These are phyloP conservation scores for Theodoxus fluviatilis DNA, from an alignment of 2,888 invertebrate genomes.

Conservation along the genomic window DNA sequence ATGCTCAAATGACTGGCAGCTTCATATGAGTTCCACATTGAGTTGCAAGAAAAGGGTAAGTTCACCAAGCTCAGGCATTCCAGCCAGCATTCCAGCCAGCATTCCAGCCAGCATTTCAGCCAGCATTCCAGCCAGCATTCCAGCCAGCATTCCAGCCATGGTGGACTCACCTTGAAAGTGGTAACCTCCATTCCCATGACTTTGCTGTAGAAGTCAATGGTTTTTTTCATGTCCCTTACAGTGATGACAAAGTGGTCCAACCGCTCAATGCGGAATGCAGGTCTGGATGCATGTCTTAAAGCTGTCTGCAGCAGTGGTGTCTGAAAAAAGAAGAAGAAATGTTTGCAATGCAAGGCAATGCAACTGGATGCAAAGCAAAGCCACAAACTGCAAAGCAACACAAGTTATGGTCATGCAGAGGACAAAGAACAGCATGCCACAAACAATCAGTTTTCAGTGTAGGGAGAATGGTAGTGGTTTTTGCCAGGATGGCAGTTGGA, in stretches of 20 bases:
- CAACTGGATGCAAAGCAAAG: background rate
- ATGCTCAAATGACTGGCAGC: no score
- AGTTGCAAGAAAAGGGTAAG: no score
- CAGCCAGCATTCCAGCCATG: no score
- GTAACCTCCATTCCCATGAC: conserved; percentile 49
- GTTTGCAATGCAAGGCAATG: background rate
- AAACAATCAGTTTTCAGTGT: background rate
- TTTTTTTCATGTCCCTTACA: conserved; percentile 40
- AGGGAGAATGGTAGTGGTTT: background rate
- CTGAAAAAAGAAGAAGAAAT: conserved; percentile 15
- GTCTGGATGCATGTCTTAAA: background rate
- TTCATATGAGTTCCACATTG: no score
- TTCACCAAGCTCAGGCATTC: no score
- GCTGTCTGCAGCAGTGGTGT: background rate
- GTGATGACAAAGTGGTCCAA: conserved; percentile 51
- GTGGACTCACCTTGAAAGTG: conserved; percentile 46
- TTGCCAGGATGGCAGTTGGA: no score
- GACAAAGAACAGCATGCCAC: conserved; percentile 14
- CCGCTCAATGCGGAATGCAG: conserved; percentile 35
- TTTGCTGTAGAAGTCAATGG: conserved; percentile 44
- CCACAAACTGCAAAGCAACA: background rate
- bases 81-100: no score
- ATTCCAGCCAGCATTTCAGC: no score
- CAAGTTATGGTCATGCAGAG: background rate
- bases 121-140: no score